Base-by-base conservation (phyloP, 2,113 vertebrate species). In the Sinocyclocheilus maitianheensis region DNA sequence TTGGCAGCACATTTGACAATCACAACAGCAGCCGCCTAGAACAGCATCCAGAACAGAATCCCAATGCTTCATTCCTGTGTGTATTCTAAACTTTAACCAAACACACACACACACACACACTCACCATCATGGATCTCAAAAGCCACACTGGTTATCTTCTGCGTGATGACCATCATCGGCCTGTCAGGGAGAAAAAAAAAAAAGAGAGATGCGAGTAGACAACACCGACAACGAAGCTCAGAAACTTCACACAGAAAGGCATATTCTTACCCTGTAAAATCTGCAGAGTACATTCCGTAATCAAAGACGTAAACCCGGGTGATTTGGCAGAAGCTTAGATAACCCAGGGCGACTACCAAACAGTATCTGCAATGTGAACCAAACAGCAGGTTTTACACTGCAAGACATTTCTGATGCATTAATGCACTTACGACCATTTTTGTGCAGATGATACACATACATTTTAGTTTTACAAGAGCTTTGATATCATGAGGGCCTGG, bases 101-200 rank as follows among this genome's bases (percentile, higher is more conserved):
- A 84, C n/a, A 63, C 22, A 76, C 16, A 48, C 14, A 76, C 16
- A 48, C 14, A 63, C 16, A 76, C 8, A 22, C n/a, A 34, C 77
- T 96, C 93, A 98, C 97, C 97, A 71, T 98, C 97, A 20, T 97
- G 97, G 93, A 98, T 95, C 89, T 98, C 97, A 86, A 96, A 98
- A 2, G 97, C 97, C 95, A 98, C 93, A 88, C 97, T 98, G 92
- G 97, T 98, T 92, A 98, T 98, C 93, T 98, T 98, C 94, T 98
- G 97, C 6, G 97, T 98, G 81, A 98, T 98, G 88, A 98, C 97
- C 97, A 98, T 98, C 97, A 98, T 98, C 58, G 97, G 97, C 69
- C 97, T 98, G 91, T 51, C 84, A 90, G 5, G 86, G 93, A 89
- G 86, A 88, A 48, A 40, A 60, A 24, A 40, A 60, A 24, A 7